Conservation (phyloP, 2,797 vertebrate genomes). For the Melanotaenia pygmaea region DNA sequence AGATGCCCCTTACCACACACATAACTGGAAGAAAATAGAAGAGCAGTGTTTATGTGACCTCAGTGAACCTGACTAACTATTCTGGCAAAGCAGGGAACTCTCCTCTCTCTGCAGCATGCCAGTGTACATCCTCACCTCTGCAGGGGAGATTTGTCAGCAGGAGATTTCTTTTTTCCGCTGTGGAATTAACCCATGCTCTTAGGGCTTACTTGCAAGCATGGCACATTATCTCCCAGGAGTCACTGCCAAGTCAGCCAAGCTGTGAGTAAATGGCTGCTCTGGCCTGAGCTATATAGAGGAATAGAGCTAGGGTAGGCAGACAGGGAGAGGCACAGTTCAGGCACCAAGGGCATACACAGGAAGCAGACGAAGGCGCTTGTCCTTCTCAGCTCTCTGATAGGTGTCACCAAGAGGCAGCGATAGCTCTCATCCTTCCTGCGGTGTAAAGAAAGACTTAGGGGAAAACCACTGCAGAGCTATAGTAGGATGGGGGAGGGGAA, state of each 20-base stretch:
- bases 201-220: conserved; percentile 68
- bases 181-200: conserved; percentile 71
- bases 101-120: conserved; percentile 44
- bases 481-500: conserved; percentile 39
- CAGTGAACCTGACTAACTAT: conserved; percentile 61
- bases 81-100: conserved; percentile 57
- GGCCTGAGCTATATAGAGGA: conserved; percentile 28
- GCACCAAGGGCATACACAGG: conserved; percentile 41
- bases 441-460: conserved; percentile 43
- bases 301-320: conserved; percentile 31
- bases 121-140: conserved; percentile 67
- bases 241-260: conserved; percentile 55
- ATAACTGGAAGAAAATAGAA: conserved; percentile 53
- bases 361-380: conserved; percentile 29
- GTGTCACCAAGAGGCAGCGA: conserved; percentile 54
- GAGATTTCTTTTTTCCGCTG: conserved; percentile 53
- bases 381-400: conserved; percentile 56
- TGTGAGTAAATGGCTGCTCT: conserved; percentile 58
- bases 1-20: conserved; percentile 40
- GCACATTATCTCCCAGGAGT: conserved; percentile 70
- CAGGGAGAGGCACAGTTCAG: conserved; percentile 41
- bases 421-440: conserved; percentile 69
- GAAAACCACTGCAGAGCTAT: conserved; percentile 60
- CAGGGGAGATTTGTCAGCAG: conserved; percentile 72
- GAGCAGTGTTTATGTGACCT: conserved; percentile 68